phyloP scores from a whole-genome alignment of 1,140 invertebrate species.

The Scaptomyza montana region DNA sequence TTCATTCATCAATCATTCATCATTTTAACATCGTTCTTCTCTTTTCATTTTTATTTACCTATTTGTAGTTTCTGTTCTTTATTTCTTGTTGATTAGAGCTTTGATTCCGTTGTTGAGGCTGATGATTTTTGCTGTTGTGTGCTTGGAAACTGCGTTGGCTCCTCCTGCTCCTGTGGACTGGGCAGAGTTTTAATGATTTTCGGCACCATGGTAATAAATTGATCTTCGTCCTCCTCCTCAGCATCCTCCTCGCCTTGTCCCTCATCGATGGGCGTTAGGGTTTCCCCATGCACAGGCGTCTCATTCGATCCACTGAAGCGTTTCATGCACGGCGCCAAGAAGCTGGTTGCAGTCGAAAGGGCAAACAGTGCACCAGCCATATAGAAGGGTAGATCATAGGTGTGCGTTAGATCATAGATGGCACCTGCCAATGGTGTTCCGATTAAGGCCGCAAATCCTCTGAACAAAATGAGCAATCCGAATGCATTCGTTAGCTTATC shows the following conservation, averaged over 20 bases:
- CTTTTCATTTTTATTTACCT: slow-evolving; percentile 26
- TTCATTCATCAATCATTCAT: neutral
- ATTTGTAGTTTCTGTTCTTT: slow-evolving; percentile 47
- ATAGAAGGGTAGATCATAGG: slow-evolving; percentile 95
- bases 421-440: slow-evolving; percentile 92
- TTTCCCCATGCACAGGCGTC: slow-evolving; percentile 87
- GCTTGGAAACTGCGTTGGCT: slow-evolving; percentile 50
- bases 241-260: slow-evolving; percentile 92
- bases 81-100: slow-evolving; percentile 75
- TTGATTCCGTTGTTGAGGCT: slow-evolving; percentile 66
- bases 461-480: slow-evolving; percentile 96
- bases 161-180: slow-evolving; percentile 84
- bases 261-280: slow-evolving; percentile 91
- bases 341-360: slow-evolving; percentile 92
- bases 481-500: slow-evolving; percentile 98
- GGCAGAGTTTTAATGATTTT: slow-evolving; percentile 88
- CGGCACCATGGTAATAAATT: slow-evolving; percentile 88
- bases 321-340: slow-evolving; percentile 91
- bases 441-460: slow-evolving; percentile 95
- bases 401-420: slow-evolving; percentile 93
- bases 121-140: slow-evolving; percentile 42
- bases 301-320: slow-evolving; percentile 84
- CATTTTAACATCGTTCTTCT: neutral
- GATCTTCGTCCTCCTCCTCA: slow-evolving; percentile 89
- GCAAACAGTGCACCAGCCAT: slow-evolving; percentile 95